Conservation (phyloP, 1,140 invertebrate species). For the Drosophila ogumai region DNA sequence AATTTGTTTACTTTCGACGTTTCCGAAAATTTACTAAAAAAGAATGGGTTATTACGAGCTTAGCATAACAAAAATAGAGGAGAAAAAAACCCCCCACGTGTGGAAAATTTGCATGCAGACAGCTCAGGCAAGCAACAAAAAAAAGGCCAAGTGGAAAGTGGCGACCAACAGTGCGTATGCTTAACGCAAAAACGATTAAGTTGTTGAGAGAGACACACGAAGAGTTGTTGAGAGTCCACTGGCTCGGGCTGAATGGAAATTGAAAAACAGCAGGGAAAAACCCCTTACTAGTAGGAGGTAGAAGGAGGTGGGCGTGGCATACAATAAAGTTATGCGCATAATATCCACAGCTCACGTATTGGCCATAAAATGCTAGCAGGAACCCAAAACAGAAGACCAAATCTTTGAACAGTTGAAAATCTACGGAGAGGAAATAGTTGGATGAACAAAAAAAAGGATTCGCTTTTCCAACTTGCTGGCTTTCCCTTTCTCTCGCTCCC, state of each 20-base stretch:
- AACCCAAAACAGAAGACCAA: slow-evolving; percentile 34
- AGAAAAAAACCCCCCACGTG: slow-evolving; percentile 4
- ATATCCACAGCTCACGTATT: slow-evolving; percentile 79
- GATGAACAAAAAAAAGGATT: slow-evolving; percentile 40
- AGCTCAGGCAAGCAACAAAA: neutral
- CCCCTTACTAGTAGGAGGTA: slow-evolving; percentile 6
- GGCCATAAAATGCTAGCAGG: slow-evolving; percentile 71
- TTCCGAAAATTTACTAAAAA: slow-evolving; percentile 72
- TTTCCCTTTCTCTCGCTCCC: slow-evolving; percentile 18
- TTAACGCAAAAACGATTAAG: slow-evolving; percentile 82
- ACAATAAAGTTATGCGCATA: slow-evolving; percentile 80
- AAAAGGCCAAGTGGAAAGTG: slow-evolving; percentile 27
- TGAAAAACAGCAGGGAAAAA: slow-evolving; percentile 67
- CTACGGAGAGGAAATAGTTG: slow-evolving; percentile 67
- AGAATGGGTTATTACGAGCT: slow-evolving; percentile 78
- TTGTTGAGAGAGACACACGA: slow-evolving; percentile 51
- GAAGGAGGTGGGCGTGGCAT: slow-evolving; percentile 41
- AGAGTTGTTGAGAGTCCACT: slow-evolving; percentile 14
- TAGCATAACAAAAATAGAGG: slow-evolving; percentile 48
- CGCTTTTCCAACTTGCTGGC: slow-evolving; percentile 38
- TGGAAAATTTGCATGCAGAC: slow-evolving; percentile 69
- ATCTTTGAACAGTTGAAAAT: slow-evolving; percentile 73
- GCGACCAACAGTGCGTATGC: slow-evolving; percentile 67
- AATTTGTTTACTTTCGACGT: slow-evolving; percentile 85
- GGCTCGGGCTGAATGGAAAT: slow-evolving; percentile 56